These are phyloP conservation scores for Caenorhabditis inopinata DNA, from an alignment of 1,140 invertebrate species.

Conservation along the genomic window DNA sequence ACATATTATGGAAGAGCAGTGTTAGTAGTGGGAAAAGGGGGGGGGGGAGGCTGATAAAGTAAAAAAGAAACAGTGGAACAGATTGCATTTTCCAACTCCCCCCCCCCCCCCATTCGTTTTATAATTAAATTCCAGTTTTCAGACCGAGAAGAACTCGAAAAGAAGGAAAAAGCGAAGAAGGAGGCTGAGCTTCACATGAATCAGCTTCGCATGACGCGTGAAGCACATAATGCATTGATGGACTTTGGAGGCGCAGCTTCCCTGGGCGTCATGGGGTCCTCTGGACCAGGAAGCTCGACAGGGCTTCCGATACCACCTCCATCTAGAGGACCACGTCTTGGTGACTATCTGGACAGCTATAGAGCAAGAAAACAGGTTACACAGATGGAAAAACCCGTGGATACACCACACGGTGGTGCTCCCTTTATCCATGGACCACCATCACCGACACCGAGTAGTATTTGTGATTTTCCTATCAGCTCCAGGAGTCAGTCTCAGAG, in stretches of 20 bases:
- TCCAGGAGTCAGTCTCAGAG: too few species aligned
- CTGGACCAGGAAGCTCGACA: too few species aligned
- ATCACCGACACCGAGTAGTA: neutral
- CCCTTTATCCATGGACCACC: neutral
- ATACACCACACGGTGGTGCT: neutral
- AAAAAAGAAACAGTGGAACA: too few species aligned
- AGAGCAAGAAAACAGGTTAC: neutral
- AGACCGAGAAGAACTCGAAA: slow-evolving; percentile 2
- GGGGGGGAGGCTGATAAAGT: too few species aligned
- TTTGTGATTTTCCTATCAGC: neutral
- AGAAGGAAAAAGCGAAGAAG: neutral
- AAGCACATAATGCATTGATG: slow-evolving; percentile 2
- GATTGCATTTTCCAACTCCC: too few species aligned
- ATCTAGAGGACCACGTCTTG: neutral
- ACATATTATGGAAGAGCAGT: neutral
- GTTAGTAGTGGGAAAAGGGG: too few species aligned
- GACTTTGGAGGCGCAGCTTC: neutral
- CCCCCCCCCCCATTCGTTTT: too few species aligned
- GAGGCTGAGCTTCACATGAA: neutral
- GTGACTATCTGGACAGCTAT: slow-evolving; percentile 2
- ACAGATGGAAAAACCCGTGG: neutral
- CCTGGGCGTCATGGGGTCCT: too few species aligned
- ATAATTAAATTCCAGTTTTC: too few species aligned
- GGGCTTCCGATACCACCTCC: too few species aligned
- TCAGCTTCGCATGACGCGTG: neutral